Evolutionary conservation across 1,140 invertebrate genomes (phyloP), one percentile per base, ranked within the genome.

Genomic region (Sycophila sp.): DNA sequence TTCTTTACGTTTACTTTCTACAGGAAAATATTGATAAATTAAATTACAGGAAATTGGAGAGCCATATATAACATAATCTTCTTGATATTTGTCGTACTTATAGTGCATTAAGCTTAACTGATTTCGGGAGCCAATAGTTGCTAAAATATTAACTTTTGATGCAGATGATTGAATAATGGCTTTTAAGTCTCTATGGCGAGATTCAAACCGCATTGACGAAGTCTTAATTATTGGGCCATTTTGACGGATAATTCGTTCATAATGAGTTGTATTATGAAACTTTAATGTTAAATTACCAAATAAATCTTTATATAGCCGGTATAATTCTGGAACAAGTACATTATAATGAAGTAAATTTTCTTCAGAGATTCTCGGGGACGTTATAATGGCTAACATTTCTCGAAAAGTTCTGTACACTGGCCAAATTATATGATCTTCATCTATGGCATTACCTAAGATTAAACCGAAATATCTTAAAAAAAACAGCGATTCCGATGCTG

Each of bases 381-480:
- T 66, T 40, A 51, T 17, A 24, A 68, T 59, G n/a, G 59, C 3
- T 36, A 51, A 0, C 17, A 68, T 34, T 19, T 59, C 40, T 6
- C 55, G 38, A 4, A 59, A 42, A 13, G 59, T 59, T 28, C 10
- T 36, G 19, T 68, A 68, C 24, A 68, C 34, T 13, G 26, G 22
- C 66, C 66, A 68, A 5, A n/a, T 22, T 36, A 24, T 17, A 32
- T 51, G 6, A 0, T 59, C 42, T 47, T 15, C 13, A n/a, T 3
- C 2, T 19, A 67, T 38, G 8, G 17, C 28, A 24, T 45, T 17
- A 6, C 53, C 64, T 2, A 56, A 22, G 8, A 67, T 30, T 32
- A 67, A 32, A 13, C 64, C 53, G 30, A 67, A 58, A 40, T 67
- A 67, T 11, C 64, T 26, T 2, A 24, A 28, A 19, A 67, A 67